phyloP scores from a whole-genome alignment of 2,797 vertebrate species.

The Chiloscyllium punctatum region DNA sequence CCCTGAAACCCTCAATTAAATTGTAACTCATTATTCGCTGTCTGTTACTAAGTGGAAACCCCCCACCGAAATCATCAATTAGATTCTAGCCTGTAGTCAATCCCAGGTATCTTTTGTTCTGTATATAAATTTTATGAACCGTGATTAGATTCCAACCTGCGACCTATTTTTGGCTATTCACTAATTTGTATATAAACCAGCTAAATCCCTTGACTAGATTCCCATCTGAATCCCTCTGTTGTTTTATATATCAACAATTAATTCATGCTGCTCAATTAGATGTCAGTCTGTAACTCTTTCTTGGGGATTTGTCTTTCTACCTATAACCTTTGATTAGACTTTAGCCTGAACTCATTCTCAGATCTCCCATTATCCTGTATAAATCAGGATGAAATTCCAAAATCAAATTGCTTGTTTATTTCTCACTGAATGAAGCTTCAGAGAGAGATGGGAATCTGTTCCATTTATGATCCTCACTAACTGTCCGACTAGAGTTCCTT shows the following conservation, averaged over 20 bases:
- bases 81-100: neutral
- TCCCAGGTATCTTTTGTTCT: neutral
- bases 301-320: neutral
- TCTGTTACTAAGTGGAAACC: neutral
- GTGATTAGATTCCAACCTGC: neutral
- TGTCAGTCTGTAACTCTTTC: neutral
- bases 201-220: neutral
- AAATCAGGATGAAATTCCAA: neutral
- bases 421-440: neutral
- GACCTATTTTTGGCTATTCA: neutral
- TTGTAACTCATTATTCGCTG: too few relatives aligned
- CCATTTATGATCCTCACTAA: neutral
- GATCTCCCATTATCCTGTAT: neutral
- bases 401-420: neutral
- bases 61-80: neutral
- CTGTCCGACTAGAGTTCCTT: neutral
- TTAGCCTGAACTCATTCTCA: neutral
- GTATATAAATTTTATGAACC: neutral
- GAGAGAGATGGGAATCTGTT: neutral
- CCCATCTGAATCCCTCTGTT: neutral
- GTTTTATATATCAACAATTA: neutral
- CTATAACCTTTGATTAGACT: neutral
- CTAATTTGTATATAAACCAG: neutral
- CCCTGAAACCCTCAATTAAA: too few relatives aligned
- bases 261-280: neutral